phyloP scores from a whole-genome alignment of 2,113 vertebrate species.

The Esox niger region DNA sequence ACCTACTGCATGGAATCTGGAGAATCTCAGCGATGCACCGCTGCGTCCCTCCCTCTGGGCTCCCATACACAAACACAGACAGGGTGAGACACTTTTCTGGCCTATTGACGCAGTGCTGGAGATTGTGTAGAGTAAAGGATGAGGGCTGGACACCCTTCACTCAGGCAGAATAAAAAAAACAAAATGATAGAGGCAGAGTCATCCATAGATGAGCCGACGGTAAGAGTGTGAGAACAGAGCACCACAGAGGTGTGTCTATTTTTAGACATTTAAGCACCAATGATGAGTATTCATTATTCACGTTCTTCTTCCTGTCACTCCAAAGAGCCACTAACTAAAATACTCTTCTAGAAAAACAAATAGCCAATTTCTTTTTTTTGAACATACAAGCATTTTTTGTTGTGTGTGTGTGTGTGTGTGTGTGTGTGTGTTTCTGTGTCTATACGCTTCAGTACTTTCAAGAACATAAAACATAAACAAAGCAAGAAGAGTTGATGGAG shows the following conservation, averaged over 20 bases:
- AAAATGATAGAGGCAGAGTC: slow-evolving; percentile 62
- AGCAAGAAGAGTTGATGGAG: too few relatives aligned
- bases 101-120: slow-evolving; percentile 36
- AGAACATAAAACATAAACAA: too few relatives aligned
- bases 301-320: slow-evolving; percentile 61
- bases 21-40: slow-evolving; percentile 60
- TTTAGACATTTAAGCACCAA: slow-evolving; percentile 40
- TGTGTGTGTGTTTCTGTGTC: too few relatives aligned
- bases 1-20: slow-evolving; percentile 56
- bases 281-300: slow-evolving; percentile 55
- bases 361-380: slow-evolving; percentile 40
- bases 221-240: slow-evolving; percentile 63
- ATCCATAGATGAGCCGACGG: slow-evolving; percentile 55
- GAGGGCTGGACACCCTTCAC: slow-evolving; percentile 64
- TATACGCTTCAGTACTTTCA: too few relatives aligned
- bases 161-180: slow-evolving; percentile 59
- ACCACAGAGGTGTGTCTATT: slow-evolving; percentile 56
- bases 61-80: too few relatives aligned
- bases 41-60: slow-evolving; percentile 18
- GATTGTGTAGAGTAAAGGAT: slow-evolving; percentile 65
- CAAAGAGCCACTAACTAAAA: slow-evolving; percentile 46
- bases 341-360: slow-evolving; percentile 43
- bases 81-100: slow-evolving; percentile 34
- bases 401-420: too few relatives aligned
- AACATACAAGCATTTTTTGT: slow-evolving; percentile 14